phyloP scores from a whole-genome alignment of 2,888 invertebrate species.

The Hydroisotoma schaefferi region DNA sequence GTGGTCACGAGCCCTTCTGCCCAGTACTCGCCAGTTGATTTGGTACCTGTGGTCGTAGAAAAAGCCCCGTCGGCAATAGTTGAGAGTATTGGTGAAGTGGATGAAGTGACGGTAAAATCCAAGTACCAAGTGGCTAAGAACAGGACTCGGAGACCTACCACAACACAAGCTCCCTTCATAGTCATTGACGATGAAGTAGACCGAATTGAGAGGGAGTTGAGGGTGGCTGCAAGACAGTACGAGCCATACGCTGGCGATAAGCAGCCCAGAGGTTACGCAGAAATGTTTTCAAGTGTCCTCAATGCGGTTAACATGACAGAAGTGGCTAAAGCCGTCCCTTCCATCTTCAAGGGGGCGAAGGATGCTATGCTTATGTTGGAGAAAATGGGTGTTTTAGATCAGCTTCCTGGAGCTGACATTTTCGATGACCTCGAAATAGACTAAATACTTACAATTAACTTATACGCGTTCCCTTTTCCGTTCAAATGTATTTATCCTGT shows the following conservation, averaged over 20 bases:
- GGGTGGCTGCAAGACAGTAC: conserved; percentile 29
- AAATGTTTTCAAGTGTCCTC: conserved; percentile 34
- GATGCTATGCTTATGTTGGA: conserved; percentile 44
- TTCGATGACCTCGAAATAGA: conserved; percentile 20
- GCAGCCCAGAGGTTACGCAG: conserved; percentile 32
- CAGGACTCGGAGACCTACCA: conserved; percentile 1
- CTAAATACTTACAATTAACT: too few species aligned
- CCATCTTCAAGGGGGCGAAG: conserved; percentile 43
- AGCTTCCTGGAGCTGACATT: conserved; percentile 19
- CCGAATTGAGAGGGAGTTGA: conserved; percentile 35
- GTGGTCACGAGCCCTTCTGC: too few species aligned
- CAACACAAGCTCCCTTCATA: conserved; percentile 1
- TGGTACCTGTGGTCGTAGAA: background rate
- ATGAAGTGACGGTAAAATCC: background rate
- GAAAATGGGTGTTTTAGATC: conserved; percentile 39
- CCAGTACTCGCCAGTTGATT: too few species aligned
- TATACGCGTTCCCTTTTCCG: too few species aligned
- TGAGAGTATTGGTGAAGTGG: too few species aligned
- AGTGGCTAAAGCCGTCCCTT: conserved; percentile 43
- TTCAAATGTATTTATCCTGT: too few species aligned
- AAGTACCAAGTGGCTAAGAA: conserved; percentile 8
- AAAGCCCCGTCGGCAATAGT: background rate
- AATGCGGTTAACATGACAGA: conserved; percentile 38
- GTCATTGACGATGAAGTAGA: conserved; percentile 39
- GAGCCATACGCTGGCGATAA: conserved; percentile 34